Conservation (phyloP, 2,113 vertebrate species). For the Pterocles gutturalis region DNA sequence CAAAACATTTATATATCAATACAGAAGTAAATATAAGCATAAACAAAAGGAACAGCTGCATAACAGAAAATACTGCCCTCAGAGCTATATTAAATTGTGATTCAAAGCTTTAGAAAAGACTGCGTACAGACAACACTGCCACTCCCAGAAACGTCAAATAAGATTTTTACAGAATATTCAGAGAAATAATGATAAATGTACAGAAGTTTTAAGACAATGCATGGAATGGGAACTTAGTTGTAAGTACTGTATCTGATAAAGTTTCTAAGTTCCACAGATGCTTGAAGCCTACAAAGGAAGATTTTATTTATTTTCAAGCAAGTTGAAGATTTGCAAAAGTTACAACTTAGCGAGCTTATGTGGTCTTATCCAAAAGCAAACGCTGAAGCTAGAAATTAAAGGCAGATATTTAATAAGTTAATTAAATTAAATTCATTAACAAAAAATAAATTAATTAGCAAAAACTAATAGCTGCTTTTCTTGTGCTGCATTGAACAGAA, state of each 20-base stretch:
- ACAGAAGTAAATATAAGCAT: fast-evolving
- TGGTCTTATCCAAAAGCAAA: background rate
- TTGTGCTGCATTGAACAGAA: background rate
- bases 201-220: background rate
- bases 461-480: background rate
- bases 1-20: background rate
- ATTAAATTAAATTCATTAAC: background rate
- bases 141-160: fast-evolving
- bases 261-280: background rate
- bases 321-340: background rate
- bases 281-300: background rate
- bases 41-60: background rate
- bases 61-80: background rate
- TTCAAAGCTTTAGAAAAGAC: background rate
- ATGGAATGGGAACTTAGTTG: background rate
- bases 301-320: background rate
- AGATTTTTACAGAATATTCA: background rate
- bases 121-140: too few species aligned
- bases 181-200: background rate
- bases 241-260: background rate
- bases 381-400: background rate
- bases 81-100: background rate
- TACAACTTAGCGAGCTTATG: background rate
- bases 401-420: background rate
- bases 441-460: background rate